These are phyloP conservation scores for Sebastes trivittatus DNA, from an alignment of 2,797 vertebrate genomes.

Conservation along the genomic window DNA sequence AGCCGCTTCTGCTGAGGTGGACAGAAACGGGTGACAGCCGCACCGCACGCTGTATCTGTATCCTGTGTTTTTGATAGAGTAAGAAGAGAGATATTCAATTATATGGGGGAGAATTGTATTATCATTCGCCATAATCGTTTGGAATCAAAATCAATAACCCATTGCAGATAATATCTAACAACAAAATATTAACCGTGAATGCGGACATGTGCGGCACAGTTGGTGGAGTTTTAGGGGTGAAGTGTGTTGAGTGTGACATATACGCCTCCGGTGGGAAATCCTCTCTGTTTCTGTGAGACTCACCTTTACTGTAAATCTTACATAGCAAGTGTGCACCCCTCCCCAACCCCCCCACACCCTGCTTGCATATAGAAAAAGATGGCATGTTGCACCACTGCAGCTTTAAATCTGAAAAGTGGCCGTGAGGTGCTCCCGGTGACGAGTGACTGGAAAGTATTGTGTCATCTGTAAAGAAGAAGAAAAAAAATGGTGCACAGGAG, in stretches of 20 bases:
- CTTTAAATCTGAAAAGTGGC: slow-evolving; percentile 71
- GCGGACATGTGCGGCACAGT: slow-evolving; percentile 14
- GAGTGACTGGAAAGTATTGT: slow-evolving; percentile 76
- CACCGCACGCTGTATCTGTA: slow-evolving; percentile 54
- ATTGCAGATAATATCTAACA: slow-evolving; percentile 40
- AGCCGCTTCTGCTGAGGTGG: slow-evolving; percentile 78
- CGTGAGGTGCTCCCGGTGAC: slow-evolving; percentile 66
- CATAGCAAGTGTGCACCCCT: slow-evolving; percentile 4
- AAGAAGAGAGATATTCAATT: slow-evolving; percentile 63
- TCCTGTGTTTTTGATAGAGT: slow-evolving; percentile 66
- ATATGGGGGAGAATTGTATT: slow-evolving; percentile 42
- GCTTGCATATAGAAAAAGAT: slow-evolving; percentile 43
- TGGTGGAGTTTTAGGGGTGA: neutral
- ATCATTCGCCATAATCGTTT: slow-evolving; percentile 51
- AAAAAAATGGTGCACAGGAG: slow-evolving; percentile 45
- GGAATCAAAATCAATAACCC: slow-evolving; percentile 60
- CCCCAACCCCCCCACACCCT: neutral
- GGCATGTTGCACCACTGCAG: slow-evolving; percentile 56
- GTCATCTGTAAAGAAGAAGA: slow-evolving; percentile 71
- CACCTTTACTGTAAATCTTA: slow-evolving; percentile 53
- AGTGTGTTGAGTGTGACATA: slow-evolving; percentile 28
- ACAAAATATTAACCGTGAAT: slow-evolving; percentile 26
- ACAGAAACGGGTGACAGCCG: slow-evolving; percentile 73
- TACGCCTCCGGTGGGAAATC: slow-evolving; percentile 48
- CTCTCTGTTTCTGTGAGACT: slow-evolving; percentile 31